Conservation (phyloP, 2,888 invertebrate species). For the Hyles lineata region DNA sequence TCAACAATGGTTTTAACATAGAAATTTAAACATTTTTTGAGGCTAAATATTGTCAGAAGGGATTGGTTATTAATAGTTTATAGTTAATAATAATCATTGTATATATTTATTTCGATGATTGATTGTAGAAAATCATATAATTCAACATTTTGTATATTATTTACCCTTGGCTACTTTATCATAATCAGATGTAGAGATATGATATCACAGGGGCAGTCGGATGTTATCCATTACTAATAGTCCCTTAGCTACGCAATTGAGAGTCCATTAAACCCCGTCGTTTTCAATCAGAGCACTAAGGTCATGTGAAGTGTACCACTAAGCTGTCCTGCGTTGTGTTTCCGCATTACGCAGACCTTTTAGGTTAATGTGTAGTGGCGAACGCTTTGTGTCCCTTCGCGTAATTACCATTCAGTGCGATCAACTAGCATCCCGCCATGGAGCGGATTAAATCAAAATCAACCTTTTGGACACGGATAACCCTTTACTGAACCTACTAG, state of each 20-base stretch:
- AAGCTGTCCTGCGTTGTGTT: slow-evolving; percentile 3
- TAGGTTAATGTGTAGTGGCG: slow-evolving; percentile 9
- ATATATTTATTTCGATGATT: no score
- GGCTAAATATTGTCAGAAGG: no score
- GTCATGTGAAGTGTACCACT: slow-evolving; percentile 16
- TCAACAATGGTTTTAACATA: neutral
- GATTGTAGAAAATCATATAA: no score
- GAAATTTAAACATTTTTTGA: neutral
- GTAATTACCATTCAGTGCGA: slow-evolving; percentile 23
- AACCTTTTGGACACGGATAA: slow-evolving; percentile 9
- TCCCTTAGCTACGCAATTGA: neutral
- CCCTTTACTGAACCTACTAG: neutral
- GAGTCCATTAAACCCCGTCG: slow-evolving; percentile 17
- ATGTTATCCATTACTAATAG: neutral
- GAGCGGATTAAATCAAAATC: slow-evolving; percentile 17
- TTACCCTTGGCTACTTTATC: no score
- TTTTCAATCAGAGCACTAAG: slow-evolving; percentile 21
- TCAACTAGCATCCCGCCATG: neutral
- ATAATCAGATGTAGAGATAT: neutral
- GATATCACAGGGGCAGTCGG: neutral
- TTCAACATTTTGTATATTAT: no score
- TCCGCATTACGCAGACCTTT: slow-evolving; percentile 21
- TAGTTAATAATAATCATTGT: no score
- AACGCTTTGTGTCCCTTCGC: slow-evolving; percentile 13
- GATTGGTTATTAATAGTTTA: no score